These are phyloP conservation scores for Hiodon alosoides DNA, from an alignment of 2,113 vertebrate genomes.

Conservation along the genomic window DNA sequence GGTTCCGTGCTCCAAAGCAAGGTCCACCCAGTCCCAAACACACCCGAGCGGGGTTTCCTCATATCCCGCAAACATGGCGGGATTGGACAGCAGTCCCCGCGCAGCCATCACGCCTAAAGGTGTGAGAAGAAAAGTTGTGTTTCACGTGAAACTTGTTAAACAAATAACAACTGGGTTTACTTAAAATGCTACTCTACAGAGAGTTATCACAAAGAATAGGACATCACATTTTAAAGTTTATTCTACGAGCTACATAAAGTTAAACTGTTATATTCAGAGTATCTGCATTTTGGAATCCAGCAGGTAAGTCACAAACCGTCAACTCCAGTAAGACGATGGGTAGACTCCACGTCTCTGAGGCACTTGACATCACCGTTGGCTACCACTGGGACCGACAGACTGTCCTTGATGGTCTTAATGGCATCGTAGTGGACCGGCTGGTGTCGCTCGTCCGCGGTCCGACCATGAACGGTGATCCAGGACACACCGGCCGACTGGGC, in stretches of 20 bases:
- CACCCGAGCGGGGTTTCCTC: conserved; percentile 87
- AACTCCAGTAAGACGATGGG: conserved; percentile 73
- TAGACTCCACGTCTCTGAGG: conserved; percentile 77
- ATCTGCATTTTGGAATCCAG: not conserved
- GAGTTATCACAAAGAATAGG: not conserved
- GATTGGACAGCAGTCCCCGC: conserved; percentile 86
- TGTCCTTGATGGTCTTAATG: conserved; percentile 90
- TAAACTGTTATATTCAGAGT: not conserved
- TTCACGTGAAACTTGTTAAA: not conserved
- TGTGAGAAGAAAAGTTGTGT: not conserved
- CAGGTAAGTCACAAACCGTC: conserved; percentile 69
- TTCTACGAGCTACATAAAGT: no score
- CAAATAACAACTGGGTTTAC: not conserved
- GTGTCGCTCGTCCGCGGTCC: conserved; percentile 84
- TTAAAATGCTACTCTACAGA: not conserved
- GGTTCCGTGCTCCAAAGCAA: conserved; percentile 82
- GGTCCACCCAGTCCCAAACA: conserved; percentile 92
- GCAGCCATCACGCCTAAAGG: conserved; percentile 87
- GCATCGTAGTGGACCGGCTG: conserved; percentile 89
- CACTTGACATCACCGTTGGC: conserved; percentile 90
- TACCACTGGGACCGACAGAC: conserved; percentile 78
- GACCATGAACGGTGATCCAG: conserved; percentile 93
- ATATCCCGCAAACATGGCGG: conserved; percentile 89
- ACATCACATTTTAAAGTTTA: not conserved
- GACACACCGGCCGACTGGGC: conserved; percentile 86